Conservation (phyloP, 2,888 invertebrate genomes). For the Eupithecia exiguata region DNA sequence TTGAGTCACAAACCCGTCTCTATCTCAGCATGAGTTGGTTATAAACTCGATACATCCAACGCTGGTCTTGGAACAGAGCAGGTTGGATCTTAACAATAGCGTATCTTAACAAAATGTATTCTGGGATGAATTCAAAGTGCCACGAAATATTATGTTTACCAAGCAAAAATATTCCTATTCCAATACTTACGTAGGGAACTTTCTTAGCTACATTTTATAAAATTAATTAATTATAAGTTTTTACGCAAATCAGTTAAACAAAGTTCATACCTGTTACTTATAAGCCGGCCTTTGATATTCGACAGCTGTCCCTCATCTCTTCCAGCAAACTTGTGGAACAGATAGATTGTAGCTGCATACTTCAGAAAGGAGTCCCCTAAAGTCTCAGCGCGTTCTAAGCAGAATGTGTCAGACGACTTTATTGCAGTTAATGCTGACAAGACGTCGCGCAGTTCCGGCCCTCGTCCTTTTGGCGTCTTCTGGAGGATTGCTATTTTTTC, state of each 20-base stretch:
- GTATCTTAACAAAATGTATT: too few relatives aligned
- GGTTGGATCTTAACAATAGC: too few relatives aligned
- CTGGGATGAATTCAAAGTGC: too few relatives aligned
- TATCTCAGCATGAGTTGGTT: too few relatives aligned
- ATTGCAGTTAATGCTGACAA: constrained; percentile 88
- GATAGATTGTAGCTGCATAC: constrained; percentile 88
- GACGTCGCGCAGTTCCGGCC: constrained; percentile 78
- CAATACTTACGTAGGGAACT: too few relatives aligned
- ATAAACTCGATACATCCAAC: too few relatives aligned
- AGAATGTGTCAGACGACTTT: constrained; percentile 88
- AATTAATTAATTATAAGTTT: too few relatives aligned
- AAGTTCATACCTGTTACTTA: constrained; percentile 88
- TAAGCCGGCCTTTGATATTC: constrained; percentile 86
- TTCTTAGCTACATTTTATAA: too few relatives aligned
- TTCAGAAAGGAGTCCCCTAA: constrained; percentile 96
- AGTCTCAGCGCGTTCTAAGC: constrained; percentile 93
- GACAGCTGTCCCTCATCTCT: constrained; percentile 92
- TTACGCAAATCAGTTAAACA: background rate
- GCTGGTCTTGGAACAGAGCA: too few relatives aligned
- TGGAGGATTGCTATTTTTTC: constrained; percentile 62
- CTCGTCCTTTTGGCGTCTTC: constrained; percentile 51
- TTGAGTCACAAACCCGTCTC: too few relatives aligned
- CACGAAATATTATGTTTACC: too few relatives aligned
- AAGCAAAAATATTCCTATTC: too few relatives aligned
- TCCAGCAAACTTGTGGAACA: constrained; percentile 87